phyloP scores from a whole-genome alignment of 2,888 invertebrate genomes.

The Dysmachus trigonus region DNA sequence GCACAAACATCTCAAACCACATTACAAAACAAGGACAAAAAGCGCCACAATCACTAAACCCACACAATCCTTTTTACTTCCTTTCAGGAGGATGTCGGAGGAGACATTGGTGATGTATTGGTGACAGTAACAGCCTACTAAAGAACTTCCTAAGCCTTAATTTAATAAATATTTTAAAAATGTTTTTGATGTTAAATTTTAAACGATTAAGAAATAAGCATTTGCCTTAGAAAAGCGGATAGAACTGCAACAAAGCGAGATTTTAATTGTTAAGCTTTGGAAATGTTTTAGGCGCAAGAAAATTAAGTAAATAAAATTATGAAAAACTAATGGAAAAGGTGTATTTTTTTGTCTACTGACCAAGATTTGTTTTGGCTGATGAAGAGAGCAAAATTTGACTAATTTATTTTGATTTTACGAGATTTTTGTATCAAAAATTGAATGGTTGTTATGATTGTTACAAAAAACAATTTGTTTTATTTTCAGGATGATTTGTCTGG shows the following conservation, averaged over 20 bases:
- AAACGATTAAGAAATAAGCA: not conserved
- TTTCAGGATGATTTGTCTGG: conserved; percentile 75
- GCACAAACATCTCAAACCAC: too few species aligned
- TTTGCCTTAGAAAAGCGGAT: not conserved
- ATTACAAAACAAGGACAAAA: not conserved
- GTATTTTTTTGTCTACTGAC: not conserved
- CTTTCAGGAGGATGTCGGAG: conserved; percentile 70
- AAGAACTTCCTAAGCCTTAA: not conserved
- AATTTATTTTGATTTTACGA: not conserved
- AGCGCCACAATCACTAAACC: not conserved
- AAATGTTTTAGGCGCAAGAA: not conserved
- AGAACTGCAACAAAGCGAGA: not conserved
- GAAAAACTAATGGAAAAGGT: not conserved
- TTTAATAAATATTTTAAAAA: not conserved
- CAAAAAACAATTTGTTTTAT: conserved; percentile 57
- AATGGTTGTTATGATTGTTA: not conserved
- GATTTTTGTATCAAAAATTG: not conserved
- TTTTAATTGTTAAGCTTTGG: conserved; percentile 15
- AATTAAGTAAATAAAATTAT: not conserved
- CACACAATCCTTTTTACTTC: conserved; percentile 54
- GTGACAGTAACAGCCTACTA: conserved; percentile 68
- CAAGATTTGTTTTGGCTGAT: not conserved
- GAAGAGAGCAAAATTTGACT: not conserved
- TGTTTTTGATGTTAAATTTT: not conserved
- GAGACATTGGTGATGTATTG: conserved; percentile 71